Evolutionary conservation across 2,888 invertebrate genomes (phyloP), one percentile per base, ranked within the genome.

Genomic region (Eristalinus aeneus): DNA sequence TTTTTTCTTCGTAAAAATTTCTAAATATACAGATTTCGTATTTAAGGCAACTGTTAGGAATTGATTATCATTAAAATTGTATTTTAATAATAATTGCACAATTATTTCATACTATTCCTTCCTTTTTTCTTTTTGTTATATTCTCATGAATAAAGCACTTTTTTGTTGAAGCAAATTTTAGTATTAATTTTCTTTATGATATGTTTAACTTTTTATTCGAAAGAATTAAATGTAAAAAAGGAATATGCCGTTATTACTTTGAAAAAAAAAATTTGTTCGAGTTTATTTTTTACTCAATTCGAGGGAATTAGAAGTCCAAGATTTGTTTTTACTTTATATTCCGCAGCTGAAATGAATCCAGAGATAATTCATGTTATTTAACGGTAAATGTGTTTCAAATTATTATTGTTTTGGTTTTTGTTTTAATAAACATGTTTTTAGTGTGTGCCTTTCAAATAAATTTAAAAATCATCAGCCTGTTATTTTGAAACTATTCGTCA

Each of bases 151-250:
- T 86, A 86, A 86, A 86, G 86, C 86, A 86, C 81, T 86, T 82
- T 85, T 86, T 86, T 82, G 86, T 82, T 86, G 77, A 86, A 86
- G 82, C 82, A 60, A 71, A 58, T 60, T 72, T 64, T 56, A 54
- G 23, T 69, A 31, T 11, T 65, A 53, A 67, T 63, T 78, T 64
- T 64, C 53, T 76, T 32, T 67, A 65, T 78, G 85, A 85, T 85
- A 85, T 85, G 85, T 81, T 81, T 10, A 80, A 79, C 76, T 84
- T 46, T 75, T 65, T 31, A 72, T 75, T 79, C 67, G 68, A 63
- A 60, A 71, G 23, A 9, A 23, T 11, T 10, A 56, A 56, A 23
- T 56, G 11, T 27, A 27, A 27, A 56, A 56, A 68, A 81, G 22
- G 34, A 68, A 53, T 53, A 61, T 63, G 53, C 22, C 46, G 46